phyloP scores from a whole-genome alignment of 1,140 invertebrate species.

The Tachypleus tridentatus region DNA sequence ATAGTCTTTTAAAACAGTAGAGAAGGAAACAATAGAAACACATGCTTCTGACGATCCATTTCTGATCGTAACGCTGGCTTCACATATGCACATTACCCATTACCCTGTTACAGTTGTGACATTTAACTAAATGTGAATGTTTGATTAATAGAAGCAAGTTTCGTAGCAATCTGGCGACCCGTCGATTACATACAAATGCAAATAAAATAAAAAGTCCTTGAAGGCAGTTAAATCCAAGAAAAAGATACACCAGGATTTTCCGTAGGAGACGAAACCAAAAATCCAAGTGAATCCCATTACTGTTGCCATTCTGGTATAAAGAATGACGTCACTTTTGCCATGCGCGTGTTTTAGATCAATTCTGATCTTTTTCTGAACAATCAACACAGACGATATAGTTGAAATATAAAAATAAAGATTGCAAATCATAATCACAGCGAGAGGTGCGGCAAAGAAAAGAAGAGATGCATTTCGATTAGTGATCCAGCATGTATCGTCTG shows the following conservation, averaged over 20 bases:
- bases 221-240: slow-evolving; percentile 22
- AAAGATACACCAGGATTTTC: slow-evolving; percentile 21
- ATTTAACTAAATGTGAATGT: too few relatives aligned
- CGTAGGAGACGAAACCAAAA: slow-evolving; percentile 32
- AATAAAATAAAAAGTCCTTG: slow-evolving; percentile 22
- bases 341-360: slow-evolving; percentile 16
- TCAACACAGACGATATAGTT: slow-evolving; percentile 32
- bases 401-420: slow-evolving; percentile 33
- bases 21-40: too few relatives aligned
- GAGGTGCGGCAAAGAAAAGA: slow-evolving; percentile 33
- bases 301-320: slow-evolving; percentile 35
- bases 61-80: too few relatives aligned
- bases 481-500: slow-evolving; percentile 34
- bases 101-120: too few relatives aligned
- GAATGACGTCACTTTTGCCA: slow-evolving; percentile 30
- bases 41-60: too few relatives aligned
- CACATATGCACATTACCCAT: too few relatives aligned
- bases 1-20: too few relatives aligned
- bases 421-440: slow-evolving; percentile 30
- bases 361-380: slow-evolving; percentile 21
- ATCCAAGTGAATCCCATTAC: slow-evolving; percentile 39
- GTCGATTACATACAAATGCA: slow-evolving; percentile 20
- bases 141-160: too few relatives aligned
- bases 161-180: too few relatives aligned
- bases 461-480: slow-evolving; percentile 30